Evolutionary conservation across 2,797 vertebrate species (phyloP).

Genomic region (Acestrorhynchus altus): DNA sequence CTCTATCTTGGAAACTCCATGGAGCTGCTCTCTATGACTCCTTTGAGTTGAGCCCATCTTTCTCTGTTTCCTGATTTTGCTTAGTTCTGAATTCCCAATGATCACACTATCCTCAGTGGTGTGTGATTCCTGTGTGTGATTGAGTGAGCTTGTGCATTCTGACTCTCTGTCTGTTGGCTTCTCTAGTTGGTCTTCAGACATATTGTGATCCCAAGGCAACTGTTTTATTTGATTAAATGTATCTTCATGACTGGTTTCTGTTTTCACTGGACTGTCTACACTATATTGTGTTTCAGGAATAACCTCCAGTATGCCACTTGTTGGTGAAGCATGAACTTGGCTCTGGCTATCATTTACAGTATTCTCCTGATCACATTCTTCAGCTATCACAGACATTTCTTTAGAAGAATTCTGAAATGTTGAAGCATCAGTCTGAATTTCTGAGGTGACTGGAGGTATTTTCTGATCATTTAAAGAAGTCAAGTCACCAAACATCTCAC

Average conservation of each 20-base stretch:
- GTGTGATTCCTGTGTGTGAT: neutral
- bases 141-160: neutral
- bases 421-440: neutral
- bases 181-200: too few species aligned
- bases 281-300: neutral
- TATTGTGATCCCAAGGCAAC: neutral
- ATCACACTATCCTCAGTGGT: neutral
- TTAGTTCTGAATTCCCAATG: slow-evolving; percentile 27
- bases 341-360: slow-evolving; percentile 5
- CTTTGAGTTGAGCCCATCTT: slow-evolving; percentile 73
- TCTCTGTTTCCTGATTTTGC: slow-evolving; percentile 55
- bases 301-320: neutral
- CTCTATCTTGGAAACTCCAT: neutral
- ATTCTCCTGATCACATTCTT: neutral
- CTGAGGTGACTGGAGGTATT: neutral
- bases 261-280: slow-evolving; percentile 5
- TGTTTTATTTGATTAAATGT: neutral
- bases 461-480: neutral
- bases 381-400: neutral
- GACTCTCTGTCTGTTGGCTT: slow-evolving; percentile 3
- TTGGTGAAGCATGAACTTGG: slow-evolving; percentile 4
- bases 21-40: neutral
- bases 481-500: neutral
- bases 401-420: neutral
- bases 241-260: neutral